Evolutionary conservation across 2,888 invertebrate genomes (phyloP).

Genomic region (Scaptomyza parva): DNA sequence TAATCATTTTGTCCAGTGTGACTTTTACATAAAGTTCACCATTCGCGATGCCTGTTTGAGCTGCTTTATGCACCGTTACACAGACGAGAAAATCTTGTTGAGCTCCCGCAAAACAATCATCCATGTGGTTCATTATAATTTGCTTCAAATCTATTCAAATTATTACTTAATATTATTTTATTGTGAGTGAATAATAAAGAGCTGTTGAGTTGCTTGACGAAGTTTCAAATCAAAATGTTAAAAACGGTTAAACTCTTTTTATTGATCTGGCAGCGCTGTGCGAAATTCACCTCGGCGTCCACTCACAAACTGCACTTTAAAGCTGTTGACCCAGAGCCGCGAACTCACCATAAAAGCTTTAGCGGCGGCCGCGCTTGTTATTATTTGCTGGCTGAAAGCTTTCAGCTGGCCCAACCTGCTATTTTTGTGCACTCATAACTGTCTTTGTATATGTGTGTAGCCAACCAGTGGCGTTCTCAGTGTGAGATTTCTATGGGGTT

Average conservation of each 20-base stretch:
- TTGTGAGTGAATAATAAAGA: conserved; percentile 22
- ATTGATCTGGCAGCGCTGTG: conserved; percentile 39
- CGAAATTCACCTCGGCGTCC: conserved; percentile 22
- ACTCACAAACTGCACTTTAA: conserved; percentile 45
- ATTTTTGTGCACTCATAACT: conserved; percentile 29
- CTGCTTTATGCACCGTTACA: conserved; percentile 89
- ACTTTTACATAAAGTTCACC: conserved; percentile 88
- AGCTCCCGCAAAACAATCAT: conserved; percentile 82
- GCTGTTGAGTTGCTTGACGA: conserved; percentile 9
- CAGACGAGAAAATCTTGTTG: conserved; percentile 87
- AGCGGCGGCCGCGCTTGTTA: conserved; percentile 21
- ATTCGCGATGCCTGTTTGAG: conserved; percentile 86
- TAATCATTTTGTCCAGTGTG: conserved; percentile 87
- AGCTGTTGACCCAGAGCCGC: conserved; percentile 38
- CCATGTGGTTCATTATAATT: conserved; percentile 62
- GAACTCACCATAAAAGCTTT: conserved; percentile 37
- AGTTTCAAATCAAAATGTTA: background rate
- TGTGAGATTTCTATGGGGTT: background rate
- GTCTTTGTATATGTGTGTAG: conserved; percentile 21
- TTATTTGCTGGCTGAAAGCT: conserved; percentile 45
- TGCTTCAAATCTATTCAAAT: background rate
- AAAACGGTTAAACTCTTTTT: background rate
- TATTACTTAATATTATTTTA: background rate
- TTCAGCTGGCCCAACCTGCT: conserved; percentile 60
- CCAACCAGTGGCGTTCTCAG: conserved; percentile 30